These are phyloP conservation scores for Agrochola lychnidis DNA, from an alignment of 2,888 invertebrate species.

Conservation along the genomic window DNA sequence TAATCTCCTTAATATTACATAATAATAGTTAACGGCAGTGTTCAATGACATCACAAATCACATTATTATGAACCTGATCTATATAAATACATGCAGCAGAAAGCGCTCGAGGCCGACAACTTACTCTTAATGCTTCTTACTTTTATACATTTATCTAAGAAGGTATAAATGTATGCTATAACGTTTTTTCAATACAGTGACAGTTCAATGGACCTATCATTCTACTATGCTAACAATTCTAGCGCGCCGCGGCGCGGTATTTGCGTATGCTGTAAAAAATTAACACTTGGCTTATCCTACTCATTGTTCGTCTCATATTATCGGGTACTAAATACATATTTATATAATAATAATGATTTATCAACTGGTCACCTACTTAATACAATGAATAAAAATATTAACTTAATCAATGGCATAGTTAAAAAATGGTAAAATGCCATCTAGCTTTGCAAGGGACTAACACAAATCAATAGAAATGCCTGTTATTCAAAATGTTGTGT, in stretches of 20 bases:
- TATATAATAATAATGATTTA: constrained; percentile 49
- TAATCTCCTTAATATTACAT: constrained; percentile 56
- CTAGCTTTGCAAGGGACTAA: constrained; percentile 44
- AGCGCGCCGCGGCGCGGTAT: constrained; percentile 2
- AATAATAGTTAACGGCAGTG: constrained; percentile 72
- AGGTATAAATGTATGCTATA: constrained; percentile 22
- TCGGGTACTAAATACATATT: constrained; percentile 38
- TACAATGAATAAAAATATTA: constrained; percentile 50
- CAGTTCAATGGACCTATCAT: constrained; percentile 22
- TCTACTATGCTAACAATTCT: constrained; percentile 12
- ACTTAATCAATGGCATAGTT: constrained; percentile 61
- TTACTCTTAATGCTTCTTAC: constrained; percentile 27
- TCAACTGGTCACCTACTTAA: constrained; percentile 52
- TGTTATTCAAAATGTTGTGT: constrained; percentile 50
- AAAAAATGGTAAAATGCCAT: constrained; percentile 59
- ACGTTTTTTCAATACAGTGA: constrained; percentile 18
- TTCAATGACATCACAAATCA: constrained; percentile 62
- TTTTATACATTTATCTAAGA: constrained; percentile 21
- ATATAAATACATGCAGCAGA: constrained; percentile 33
- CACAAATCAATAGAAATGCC: constrained; percentile 63
- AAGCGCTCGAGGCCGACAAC: constrained; percentile 33
- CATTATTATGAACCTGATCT: constrained; percentile 51
- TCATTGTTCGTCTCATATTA: constrained; percentile 54
- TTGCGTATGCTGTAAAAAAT: constrained; percentile 32
- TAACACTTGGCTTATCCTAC: constrained; percentile 51